Base-by-base conservation (phyloP, 1,140 invertebrate species). In the Drosophila orosa region DNA sequence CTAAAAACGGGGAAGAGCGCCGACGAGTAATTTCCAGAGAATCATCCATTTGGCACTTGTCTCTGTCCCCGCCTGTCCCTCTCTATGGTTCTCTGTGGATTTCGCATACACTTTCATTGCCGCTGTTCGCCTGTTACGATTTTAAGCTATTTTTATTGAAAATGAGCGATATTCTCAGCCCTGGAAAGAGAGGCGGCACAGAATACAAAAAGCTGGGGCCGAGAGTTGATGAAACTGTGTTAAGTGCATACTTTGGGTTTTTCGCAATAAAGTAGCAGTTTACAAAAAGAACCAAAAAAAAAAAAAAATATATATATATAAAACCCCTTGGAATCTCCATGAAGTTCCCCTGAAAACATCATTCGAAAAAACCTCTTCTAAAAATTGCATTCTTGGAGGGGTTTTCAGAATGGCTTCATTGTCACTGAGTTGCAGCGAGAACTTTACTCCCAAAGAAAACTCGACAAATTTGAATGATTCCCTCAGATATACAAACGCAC, bases 141-240 rank as follows among this genome's bases (percentile, higher is more conserved):
- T 87, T 87, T 89, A 89, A 89, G 84, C 84, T 89, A 89, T 89
- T 89, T 89, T 89, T 89, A 89, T 87, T 90, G 85, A 87, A 89
- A 87, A 78, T 80, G 84, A 89, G 83, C 84, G 84, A 87, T 79
- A 80, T 85, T 87, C 69, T 87, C 75, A 74, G 56, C 67, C 65
- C 19, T 60, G 59, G 54, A 67, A 37, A 35, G 37, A 63, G 57
- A 58, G 50, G 42, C 31, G 50, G 42, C 31, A 59, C 31, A 42
- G n/a, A 13, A 27, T 12, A n/a, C 15, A 47, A 25, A 47, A 22
- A 13, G 24, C 45, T 37, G 44, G 39, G 39, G 17, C 8, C 17
- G 31, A 19, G 39, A 71, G 39, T 44, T 45, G 56, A 60, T 59
- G 67, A 78, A 85, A 85, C 61, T 85, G 83, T 85, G 82, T 87